Base-by-base conservation (phyloP, 2,113 vertebrate species). In the Alethe diademata region DNA sequence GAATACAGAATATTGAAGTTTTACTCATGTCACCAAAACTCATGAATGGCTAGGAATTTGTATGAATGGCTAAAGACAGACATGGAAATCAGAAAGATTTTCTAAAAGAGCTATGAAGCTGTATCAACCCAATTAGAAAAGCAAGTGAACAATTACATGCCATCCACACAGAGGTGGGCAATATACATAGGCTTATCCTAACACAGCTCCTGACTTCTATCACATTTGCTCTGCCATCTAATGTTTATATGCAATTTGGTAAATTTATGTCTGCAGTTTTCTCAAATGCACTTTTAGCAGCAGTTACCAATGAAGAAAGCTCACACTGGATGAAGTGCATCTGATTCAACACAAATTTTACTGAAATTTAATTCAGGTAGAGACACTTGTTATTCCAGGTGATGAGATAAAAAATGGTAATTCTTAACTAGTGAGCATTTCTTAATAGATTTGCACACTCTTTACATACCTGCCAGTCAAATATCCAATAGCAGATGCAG, bases 401-500 rank as follows among this genome's bases (percentile, higher is more conserved):
- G 9, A 93, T 33, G 26, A 82, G 26, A 74, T 10, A 47, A 90
- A 86, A 74, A 61, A 62, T 17, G 5, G 24, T 16, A 35, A 33
- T 29, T 86, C 48, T 75, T 56, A 76, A 83, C 33, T 57, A 70
- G 24, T 35, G 33, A 81, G 33, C 29, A 62, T 60, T 87, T 51
- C 14, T 70, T 43, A 70, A 29, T 13, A 88, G 42, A 14, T 75
- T 33, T 78, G 51, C 13, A 88, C 26, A 56, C 19, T 67, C 61
- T 43, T 57, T 57, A 85, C 22, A 5, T 33, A 84, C 23, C 98
- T 98, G 96, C 98, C 99, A 80, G 99, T 99, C 70, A 99, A 98
- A 96, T 99, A 99, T 74, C 99, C 99, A 87, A 99, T 48, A 18
- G 98, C 99, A 69, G 99, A 99, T 31, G 99, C 99, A 96, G 99